Evolutionary conservation across 2,113 vertebrate genomes (phyloP).

Genomic region (Callionymus lyra): DNA sequence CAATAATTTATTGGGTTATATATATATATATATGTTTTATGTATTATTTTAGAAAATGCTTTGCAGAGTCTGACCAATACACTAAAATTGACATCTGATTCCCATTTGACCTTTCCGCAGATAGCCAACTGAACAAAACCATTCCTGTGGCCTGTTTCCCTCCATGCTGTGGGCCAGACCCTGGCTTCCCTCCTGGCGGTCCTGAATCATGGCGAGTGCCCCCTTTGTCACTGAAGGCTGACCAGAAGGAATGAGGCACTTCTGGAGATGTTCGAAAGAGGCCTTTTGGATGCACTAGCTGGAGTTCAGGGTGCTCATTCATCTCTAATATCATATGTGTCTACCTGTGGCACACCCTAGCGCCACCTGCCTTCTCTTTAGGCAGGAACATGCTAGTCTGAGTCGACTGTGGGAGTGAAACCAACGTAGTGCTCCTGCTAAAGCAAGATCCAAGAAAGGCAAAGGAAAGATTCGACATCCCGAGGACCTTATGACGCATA

Average conservation of each 20-base stretch:
- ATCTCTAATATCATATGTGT: slow-evolving; percentile 46
- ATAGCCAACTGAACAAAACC: slow-evolving; percentile 26
- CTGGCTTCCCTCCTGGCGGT: slow-evolving; percentile 19
- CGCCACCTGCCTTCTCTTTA: slow-evolving; percentile 48
- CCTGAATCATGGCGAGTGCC: slow-evolving; percentile 53
- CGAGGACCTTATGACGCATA: no score
- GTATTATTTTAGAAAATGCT: no score
- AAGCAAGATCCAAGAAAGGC: slow-evolving; percentile 20
- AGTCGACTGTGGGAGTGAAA: slow-evolving; percentile 29
- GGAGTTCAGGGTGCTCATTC: slow-evolving; percentile 41
- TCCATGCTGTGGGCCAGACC: not conserved
- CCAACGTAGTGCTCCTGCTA: not conserved
- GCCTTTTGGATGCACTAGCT: slow-evolving; percentile 64
- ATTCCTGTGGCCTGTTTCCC: not conserved
- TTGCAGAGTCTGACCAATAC: no score
- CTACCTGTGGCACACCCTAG: slow-evolving; percentile 37
- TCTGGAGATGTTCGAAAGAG: slow-evolving; percentile 51
- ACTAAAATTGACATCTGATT: no score
- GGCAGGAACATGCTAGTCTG: slow-evolving; percentile 49
- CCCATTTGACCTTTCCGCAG: slow-evolving; percentile 43
- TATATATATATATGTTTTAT: no score
- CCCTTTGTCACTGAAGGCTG: slow-evolving; percentile 49
- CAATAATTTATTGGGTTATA: no score
- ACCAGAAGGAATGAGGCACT: slow-evolving; percentile 61
- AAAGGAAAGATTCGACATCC: slow-evolving; percentile 21